Evolutionary conservation across 2,888 invertebrate genomes (phyloP).

Genomic region (Tetropium fuscum): DNA sequence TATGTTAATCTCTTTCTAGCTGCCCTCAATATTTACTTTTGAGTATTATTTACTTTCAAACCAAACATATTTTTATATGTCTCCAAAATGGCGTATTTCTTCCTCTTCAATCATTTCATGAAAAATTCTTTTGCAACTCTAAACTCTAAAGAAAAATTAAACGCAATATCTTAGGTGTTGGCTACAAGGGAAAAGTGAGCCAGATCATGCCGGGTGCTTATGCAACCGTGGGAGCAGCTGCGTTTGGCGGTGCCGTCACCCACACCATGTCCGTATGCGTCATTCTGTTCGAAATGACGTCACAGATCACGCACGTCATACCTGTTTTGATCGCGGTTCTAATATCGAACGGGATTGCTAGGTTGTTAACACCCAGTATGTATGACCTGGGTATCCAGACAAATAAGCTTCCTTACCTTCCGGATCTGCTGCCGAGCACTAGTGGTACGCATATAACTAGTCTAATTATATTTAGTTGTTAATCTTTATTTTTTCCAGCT

Average conservation of each 20-base stretch:
- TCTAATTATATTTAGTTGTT: background rate
- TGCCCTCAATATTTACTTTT: no score
- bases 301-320: conserved; percentile 94
- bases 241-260: conserved; percentile 95
- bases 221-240: conserved; percentile 94
- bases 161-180: conserved; percentile 72
- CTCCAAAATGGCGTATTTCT: no score
- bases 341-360: conserved; percentile 92
- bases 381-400: conserved; percentile 97
- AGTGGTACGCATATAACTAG: conserved; percentile 65
- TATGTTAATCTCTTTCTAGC: no score
- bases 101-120: no score
- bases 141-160: no score
- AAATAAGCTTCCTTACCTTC: conserved; percentile 95
- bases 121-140: no score
- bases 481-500: conserved; percentile 66
- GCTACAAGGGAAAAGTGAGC: conserved; percentile 84
- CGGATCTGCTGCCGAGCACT: conserved; percentile 89
- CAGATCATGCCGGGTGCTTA: conserved; percentile 94
- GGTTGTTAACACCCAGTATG: conserved; percentile 92
- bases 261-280: conserved; percentile 96
- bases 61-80: no score
- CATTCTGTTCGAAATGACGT: conserved; percentile 97
- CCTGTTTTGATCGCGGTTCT: conserved; percentile 96
- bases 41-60: no score